Conservation (phyloP, 2,888 invertebrate species). For the Zygogramma bicolorata region DNA sequence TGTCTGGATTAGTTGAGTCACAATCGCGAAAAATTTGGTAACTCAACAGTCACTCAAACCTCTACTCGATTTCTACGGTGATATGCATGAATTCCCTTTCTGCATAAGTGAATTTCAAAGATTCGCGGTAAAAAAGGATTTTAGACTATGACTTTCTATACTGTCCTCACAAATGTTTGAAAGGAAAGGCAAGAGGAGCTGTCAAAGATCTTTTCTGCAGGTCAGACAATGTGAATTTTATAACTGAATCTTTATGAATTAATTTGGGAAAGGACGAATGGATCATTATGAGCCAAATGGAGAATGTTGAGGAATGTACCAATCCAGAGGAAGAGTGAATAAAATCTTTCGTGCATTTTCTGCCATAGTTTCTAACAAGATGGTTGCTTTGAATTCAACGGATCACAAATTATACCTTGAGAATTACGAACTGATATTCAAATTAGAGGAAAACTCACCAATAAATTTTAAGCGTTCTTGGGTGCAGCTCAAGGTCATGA, state of each 20-base stretch:
- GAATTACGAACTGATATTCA: not conserved
- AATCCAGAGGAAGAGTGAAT: not conserved
- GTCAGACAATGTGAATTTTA: not conserved
- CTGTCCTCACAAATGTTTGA: not conserved
- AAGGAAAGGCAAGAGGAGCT: not conserved
- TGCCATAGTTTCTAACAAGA: not conserved
- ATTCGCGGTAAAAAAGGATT: too few species aligned
- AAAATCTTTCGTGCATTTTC: not conserved
- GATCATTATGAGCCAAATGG: slow-evolving; percentile 11
- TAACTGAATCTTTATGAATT: not conserved
- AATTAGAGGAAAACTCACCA: not conserved
- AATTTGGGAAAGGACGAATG: slow-evolving; percentile 5
- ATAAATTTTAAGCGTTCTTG: not conserved
- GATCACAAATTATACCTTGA: not conserved
- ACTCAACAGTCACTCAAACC: not conserved
- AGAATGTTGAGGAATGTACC: not conserved
- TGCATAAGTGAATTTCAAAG: slow-evolving; percentile 5
- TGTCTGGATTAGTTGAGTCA: too few species aligned
- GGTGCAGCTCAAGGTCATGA: not conserved
- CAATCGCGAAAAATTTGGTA: not conserved
- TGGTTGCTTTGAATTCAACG: too few species aligned
- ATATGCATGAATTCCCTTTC: not conserved
- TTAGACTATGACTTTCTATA: too few species aligned
- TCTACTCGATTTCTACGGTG: not conserved
- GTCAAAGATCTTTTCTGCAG: not conserved